A percentile compares a stretch with the other conserved stretches of the same genome.
Evolutionary conservation across 1,140 invertebrate genomes (phyloP).

Genomic region (Paracyclopina nana): DNA sequence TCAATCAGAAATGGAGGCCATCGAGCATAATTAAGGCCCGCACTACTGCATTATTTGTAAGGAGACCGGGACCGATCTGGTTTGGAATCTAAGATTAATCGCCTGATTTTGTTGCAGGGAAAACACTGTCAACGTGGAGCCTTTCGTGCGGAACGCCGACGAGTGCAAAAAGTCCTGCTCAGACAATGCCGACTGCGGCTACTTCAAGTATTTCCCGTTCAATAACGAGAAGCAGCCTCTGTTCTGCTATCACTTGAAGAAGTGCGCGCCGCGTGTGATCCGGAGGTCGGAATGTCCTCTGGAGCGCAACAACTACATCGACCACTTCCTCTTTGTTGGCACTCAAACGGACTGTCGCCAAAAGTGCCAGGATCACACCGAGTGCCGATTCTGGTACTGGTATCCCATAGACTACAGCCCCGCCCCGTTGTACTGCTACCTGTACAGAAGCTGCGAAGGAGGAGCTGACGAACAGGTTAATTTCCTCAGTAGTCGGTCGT

Average conservation of each 20-base stretch:
- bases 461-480: not conserved
- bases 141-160: not conserved
- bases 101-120: not conserved
- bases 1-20: too few relatives aligned
- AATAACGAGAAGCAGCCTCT: not conserved
- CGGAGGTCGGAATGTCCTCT: conserved; percentile 3
- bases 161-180: conserved; percentile 8
- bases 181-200: not conserved
- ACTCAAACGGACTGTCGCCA: not conserved
- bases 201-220: not conserved
- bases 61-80: too few relatives aligned
- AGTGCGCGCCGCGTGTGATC: conserved; percentile 4
- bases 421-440: conserved; percentile 14
- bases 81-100: not conserved
- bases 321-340: conserved; percentile 4
- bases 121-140: conserved; percentile 9
- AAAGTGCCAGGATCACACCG: conserved; percentile 4
- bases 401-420: conserved; percentile 17
- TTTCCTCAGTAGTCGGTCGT: too few relatives aligned
- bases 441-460: conserved; percentile 9
- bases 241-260: conserved; percentile 12
- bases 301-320: conserved; percentile 8
- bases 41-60: too few relatives aligned
- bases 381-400: conserved; percentile 15
- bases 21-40: too few relatives aligned